Evolutionary conservation across 2,888 invertebrate genomes (phyloP), one percentile per base, ranked within the genome.

Genomic region (Folsomia manolachei): DNA sequence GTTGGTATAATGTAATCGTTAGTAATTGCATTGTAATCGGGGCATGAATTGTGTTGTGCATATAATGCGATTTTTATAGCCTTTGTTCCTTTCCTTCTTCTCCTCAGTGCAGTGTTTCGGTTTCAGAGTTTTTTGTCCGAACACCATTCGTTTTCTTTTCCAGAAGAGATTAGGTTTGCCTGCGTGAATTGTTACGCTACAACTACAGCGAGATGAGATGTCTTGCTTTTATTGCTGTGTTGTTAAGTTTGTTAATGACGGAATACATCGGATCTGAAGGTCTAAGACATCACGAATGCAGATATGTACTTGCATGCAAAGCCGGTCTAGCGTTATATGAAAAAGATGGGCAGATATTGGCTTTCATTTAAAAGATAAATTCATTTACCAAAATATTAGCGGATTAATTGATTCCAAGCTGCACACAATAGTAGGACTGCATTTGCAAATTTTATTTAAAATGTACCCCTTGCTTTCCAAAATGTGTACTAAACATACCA

Each of bases 11-110:
- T 39, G 39, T 39, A 39, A 39, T 39, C 39, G 39, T 39, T 39
- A 56, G 56, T 56, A 56, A 56, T 56, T 56, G 56, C 56, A 56
- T 56, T 56, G 56, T 56, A 56, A 56, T 56, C 56, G 56, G 56
- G 56, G 21, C 56, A 14, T 56, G 56, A 56, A 56, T 56, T 56
- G 56, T 56, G 56, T 56, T 56, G 56, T 56, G 56, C 56, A 56
- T 56, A 56, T 56, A 56, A 56, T 56, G 56, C 56, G 56, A 56
- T 56, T 56, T 56, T 56, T 56, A 56, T 56, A 21, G 56, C 56
- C 21, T 56, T 19, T 56, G 19, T 21, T 56, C 7, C 56, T 7
- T 19, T 19, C 18, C 7, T 19, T 56, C 11, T 56, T 51, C n/a
- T n/a, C n/a, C n/a, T n/a, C n/a, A n/a, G n/a, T n/a, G n/a, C 39